phyloP scores from a whole-genome alignment of 2,113 vertebrate genomes.

The Plestiodon gilberti region DNA sequence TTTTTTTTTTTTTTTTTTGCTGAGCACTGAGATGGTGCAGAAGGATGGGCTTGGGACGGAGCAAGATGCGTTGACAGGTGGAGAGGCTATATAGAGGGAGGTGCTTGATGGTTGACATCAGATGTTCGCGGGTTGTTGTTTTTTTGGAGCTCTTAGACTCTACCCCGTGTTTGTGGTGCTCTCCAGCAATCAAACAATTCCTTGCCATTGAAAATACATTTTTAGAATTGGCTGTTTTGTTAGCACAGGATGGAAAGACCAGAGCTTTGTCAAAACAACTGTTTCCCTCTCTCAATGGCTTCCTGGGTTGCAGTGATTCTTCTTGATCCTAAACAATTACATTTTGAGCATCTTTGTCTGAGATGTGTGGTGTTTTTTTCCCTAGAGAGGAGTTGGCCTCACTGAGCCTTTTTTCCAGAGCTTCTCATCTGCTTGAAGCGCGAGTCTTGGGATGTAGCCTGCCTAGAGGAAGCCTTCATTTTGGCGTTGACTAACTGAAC shows the following conservation, averaged over 20 bases:
- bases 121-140: not conserved
- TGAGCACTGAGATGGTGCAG: not conserved
- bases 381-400: slow-evolving; percentile 30
- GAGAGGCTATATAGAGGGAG: not conserved
- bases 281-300: not conserved
- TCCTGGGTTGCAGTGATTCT: not conserved
- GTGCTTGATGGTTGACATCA: not conserved
- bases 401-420: slow-evolving; percentile 5
- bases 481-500: slow-evolving; percentile 34
- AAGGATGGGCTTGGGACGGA: not conserved
- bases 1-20: not conserved
- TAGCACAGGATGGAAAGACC: slow-evolving; percentile 42
- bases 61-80: not conserved
- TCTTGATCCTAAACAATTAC: not conserved
- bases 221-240: not conserved
- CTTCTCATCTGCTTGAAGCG: not conserved
- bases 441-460: slow-evolving; percentile 30
- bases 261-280: slow-evolving; percentile 45
- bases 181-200: too few relatives aligned
- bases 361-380: slow-evolving; percentile 41
- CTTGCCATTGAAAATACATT: not conserved
- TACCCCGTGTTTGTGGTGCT: too few relatives aligned
- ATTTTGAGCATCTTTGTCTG: slow-evolving; percentile 26
- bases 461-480: slow-evolving; percentile 45
- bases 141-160: too few relatives aligned